These are phyloP conservation scores for Gonatopus flavifemur DNA, from an alignment of 1,140 invertebrate genomes.

Conservation along the genomic window DNA sequence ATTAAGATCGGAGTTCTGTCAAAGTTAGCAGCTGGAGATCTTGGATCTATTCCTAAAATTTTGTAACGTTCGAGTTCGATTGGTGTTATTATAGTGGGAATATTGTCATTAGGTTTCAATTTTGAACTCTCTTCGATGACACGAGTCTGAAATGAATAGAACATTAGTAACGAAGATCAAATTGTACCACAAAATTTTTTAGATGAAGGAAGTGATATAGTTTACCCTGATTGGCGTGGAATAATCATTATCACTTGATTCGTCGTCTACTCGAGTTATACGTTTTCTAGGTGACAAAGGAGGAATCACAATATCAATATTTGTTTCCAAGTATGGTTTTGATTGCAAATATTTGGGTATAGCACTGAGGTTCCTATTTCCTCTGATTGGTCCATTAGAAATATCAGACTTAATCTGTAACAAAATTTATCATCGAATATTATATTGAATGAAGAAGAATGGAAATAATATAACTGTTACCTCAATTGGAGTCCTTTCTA, in stretches of 20 bases:
- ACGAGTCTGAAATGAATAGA: no score
- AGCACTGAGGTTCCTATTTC: slow-evolving; percentile 28
- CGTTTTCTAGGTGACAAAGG: slow-evolving; percentile 18
- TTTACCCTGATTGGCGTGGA: slow-evolving; percentile 40
- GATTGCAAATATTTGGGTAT: slow-evolving; percentile 40
- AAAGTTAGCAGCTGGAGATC: slow-evolving; percentile 48
- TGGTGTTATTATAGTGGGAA: slow-evolving; percentile 8
- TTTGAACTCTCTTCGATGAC: no score
- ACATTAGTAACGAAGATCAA: no score
- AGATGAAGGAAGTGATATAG: no score
- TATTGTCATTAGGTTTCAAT: no score
- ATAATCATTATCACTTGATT: slow-evolving; percentile 23
- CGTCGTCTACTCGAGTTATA: no score
- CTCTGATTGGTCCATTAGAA: no score
- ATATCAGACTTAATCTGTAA: no score
- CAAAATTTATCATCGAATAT: no score
- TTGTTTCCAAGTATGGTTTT: slow-evolving; percentile 46
- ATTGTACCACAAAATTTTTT: no score
- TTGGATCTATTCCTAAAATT: slow-evolving; percentile 36
- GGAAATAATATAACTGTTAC: slow-evolving; percentile 20
- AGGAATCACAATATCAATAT: slow-evolving; percentile 39
- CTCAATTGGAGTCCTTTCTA: slow-evolving; percentile 47
- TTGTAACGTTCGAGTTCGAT: slow-evolving; percentile 23
- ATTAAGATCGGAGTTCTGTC: slow-evolving; percentile 46
- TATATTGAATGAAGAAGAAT: not conserved